Base-by-base conservation (phyloP, 2,797 vertebrate species). In the Etheostoma perlongum region DNA sequence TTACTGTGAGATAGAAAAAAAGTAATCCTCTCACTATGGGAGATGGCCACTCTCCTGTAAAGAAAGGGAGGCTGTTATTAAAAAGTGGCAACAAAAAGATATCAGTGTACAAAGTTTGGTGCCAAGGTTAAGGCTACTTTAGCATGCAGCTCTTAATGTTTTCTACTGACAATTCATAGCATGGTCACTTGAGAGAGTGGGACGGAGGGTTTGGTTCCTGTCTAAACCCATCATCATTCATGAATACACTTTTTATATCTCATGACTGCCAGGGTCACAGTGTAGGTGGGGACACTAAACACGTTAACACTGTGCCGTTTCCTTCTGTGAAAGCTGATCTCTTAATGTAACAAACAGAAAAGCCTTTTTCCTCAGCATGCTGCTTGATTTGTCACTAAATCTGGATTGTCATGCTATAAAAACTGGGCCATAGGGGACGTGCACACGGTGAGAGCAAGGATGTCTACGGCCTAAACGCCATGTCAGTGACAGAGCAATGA, bases 321-420 rank as follows among this genome's bases (percentile, higher is more conserved):
- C 79, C 72, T 18, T 42, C 73, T 77, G 58, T 84, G 81, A 86
- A 92, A 91, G 79, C 19, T 0, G 73, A 92, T 88, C 90, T 88
- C 80, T 83, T 93, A 92, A 95, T 92, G 90, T 89, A 92, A 90
- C 85, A 89, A 93, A 87, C 92, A 93, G 93, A 92, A 74, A 77
- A 75, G 69, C 18, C 48, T 12, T 75, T 46, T 79, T 88, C 81
- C 48, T 66, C 72, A 30, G 71, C 72, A 11, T 53, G 85, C 71
- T 58, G 67, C 81, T 86, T 88, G 85, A 93, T 94, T 85, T 85
- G 87, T 92, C 89, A 89, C 90, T 85, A 88, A 92, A 93, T 91
- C 87, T 88, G 79, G 72, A 91, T 87, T 66, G 80, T 88, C 73
- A 76, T 40, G 64, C 87, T 86, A 86, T 91, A 93, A 85, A 92